A percentile compares a stretch with the other conserved stretches of the same genome.
These are phyloP conservation scores for Chironomus tepperi DNA, from an alignment of 1,140 invertebrate genomes.

Conservation along the genomic window DNA sequence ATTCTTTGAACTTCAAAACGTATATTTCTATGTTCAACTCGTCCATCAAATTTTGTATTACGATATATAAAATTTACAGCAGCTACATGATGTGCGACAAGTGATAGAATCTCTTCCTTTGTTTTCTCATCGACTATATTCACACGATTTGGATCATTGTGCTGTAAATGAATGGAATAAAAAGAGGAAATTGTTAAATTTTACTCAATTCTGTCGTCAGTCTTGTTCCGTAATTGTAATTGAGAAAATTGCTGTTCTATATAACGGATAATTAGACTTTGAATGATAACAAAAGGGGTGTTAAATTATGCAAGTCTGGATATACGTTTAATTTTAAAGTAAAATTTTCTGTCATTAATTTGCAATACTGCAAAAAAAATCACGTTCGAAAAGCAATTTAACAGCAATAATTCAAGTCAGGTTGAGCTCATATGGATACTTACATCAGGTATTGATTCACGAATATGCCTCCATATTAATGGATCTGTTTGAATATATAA, in stretches of 20 bases:
- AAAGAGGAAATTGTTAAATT: too few species aligned
- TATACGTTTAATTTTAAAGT: too few species aligned
- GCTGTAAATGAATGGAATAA: slow-evolving; percentile 40
- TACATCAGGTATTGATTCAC: slow-evolving; percentile 58
- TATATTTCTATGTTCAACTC: slow-evolving; percentile 80
- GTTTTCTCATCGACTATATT: slow-evolving; percentile 61
- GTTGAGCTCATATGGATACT: slow-evolving; percentile 32
- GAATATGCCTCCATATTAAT: slow-evolving; percentile 89
- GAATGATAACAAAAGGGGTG: too few species aligned
- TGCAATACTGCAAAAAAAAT: too few species aligned
- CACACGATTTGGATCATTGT: slow-evolving; percentile 46
- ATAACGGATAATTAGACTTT: too few species aligned
- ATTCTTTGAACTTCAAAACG: slow-evolving; percentile 72
- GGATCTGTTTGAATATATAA: slow-evolving; percentile 97
- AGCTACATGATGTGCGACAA: slow-evolving; percentile 97
- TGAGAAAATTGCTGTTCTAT: too few species aligned
- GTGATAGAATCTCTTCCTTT: slow-evolving; percentile 90
- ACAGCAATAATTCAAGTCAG: too few species aligned
- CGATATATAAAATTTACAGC: slow-evolving; percentile 97
- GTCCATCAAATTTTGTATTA: slow-evolving; percentile 86
- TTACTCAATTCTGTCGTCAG: too few species aligned
- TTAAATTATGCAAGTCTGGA: too few species aligned
- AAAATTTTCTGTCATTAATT: too few species aligned
- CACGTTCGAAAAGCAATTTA: too few species aligned
- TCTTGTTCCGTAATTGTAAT: too few species aligned